A percentile compares a stretch with the other conserved stretches of the same genome.
Conservation (phyloP, 2,113 vertebrate species). For the Rhea pennata region DNA sequence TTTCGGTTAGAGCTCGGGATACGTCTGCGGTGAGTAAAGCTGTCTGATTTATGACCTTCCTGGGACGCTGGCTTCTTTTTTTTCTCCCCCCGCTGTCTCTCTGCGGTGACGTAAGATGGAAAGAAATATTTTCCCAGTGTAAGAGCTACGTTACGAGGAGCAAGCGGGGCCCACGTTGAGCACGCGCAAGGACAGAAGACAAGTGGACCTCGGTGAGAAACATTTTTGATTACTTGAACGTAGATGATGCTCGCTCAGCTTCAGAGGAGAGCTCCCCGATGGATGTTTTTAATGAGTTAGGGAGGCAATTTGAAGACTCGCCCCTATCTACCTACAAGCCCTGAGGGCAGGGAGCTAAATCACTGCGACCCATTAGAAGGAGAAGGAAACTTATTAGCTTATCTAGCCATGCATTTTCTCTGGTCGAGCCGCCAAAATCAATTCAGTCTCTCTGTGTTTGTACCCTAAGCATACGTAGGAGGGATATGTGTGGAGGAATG, state of each 20-base stretch:
- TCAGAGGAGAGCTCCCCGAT: neutral
- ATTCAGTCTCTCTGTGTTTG: neutral
- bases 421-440: neutral
- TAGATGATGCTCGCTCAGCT: neutral
- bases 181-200: neutral
- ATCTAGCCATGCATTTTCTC: neutral
- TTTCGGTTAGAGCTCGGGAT: neutral
- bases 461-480: neutral
- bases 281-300: conserved; percentile 30
- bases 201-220: neutral
- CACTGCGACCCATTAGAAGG: neutral
- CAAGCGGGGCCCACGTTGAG: neutral
- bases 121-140: neutral
- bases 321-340: neutral
- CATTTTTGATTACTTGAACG: neutral
- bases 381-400: neutral
- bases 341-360: neutral
- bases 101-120: neutral
- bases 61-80: neutral
- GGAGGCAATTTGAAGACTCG: neutral
- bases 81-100: neutral
- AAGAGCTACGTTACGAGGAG: neutral
- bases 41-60: neutral
- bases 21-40: neutral
- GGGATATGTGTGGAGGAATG: neutral